These are phyloP conservation scores for Geophilus truncorum DNA, from an alignment of 2,888 invertebrate species.

Conservation along the genomic window DNA sequence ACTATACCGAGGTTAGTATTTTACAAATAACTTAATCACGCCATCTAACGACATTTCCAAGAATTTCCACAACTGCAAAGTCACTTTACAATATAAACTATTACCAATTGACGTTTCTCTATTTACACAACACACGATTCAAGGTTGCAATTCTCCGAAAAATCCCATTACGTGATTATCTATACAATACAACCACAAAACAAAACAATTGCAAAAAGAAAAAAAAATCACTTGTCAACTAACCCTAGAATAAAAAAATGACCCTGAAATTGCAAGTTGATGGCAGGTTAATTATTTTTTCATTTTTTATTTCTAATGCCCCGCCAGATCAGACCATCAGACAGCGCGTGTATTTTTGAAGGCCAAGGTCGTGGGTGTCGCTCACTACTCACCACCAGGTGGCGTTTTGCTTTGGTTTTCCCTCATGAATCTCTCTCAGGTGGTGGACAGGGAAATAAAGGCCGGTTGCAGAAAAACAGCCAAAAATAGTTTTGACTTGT, in stretches of 20 bases:
- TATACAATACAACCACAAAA: neutral
- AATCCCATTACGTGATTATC: neutral
- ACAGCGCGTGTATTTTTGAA: conserved; percentile 4
- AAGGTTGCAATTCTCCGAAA: neutral
- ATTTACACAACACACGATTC: too few relatives aligned
- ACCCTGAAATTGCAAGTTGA: neutral
- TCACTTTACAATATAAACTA: too few relatives aligned
- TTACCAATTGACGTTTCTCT: too few relatives aligned
- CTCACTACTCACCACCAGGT: neutral
- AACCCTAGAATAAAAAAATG: neutral
- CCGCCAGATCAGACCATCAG: too few relatives aligned
- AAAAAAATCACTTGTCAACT: neutral
- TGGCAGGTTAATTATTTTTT: neutral
- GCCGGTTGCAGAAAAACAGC: neutral
- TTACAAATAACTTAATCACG: too few relatives aligned
- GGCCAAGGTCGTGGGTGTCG: conserved; percentile 15
- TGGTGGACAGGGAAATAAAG: neutral
- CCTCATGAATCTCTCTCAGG: conserved; percentile 18
- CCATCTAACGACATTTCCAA: too few relatives aligned
- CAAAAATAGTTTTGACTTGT: neutral
- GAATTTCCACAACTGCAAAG: too few relatives aligned
- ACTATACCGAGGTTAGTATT: too few relatives aligned
- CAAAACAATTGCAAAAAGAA: neutral
- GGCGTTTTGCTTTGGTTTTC: neutral
- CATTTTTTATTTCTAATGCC: too few relatives aligned